Evolutionary conservation across 2,888 invertebrate genomes (phyloP).

Genomic region (Pherbina coryleti): DNA sequence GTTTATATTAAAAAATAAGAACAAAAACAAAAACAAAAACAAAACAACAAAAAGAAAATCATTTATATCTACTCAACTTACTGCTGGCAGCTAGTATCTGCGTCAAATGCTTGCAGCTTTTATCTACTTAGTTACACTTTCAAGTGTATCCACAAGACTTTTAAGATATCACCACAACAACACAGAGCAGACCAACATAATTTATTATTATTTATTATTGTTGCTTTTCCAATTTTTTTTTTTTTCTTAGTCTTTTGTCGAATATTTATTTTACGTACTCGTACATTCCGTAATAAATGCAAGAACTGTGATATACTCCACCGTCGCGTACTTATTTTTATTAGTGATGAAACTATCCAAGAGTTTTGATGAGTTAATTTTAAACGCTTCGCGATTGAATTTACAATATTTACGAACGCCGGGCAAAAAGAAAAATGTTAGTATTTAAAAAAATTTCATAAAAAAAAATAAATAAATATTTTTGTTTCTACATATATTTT

Average conservation of each 20-base stretch:
- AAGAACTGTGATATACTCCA: slow-evolving; percentile 1
- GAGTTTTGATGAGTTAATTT: slow-evolving; percentile 68
- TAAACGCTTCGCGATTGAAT: slow-evolving; percentile 68
- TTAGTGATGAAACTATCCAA: slow-evolving; percentile 66
- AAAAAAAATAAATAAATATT: background rate
- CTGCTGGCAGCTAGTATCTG: too few relatives aligned
- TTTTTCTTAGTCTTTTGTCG: too few relatives aligned
- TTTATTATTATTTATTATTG: background rate
- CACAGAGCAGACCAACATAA: too few relatives aligned
- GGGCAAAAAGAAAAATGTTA: slow-evolving; percentile 65
- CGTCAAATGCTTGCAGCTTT: background rate
- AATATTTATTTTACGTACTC: too few relatives aligned
- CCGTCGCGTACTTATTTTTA: slow-evolving; percentile 4
- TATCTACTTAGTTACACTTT: slow-evolving; percentile 1
- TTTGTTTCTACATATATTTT: too few relatives aligned
- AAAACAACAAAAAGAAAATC: slow-evolving; percentile 9
- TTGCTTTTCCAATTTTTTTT: too few relatives aligned
- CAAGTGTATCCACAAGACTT: background rate
- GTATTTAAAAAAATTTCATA: slow-evolving; percentile 43
- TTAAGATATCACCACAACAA: background rate
- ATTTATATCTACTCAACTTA: too few relatives aligned
- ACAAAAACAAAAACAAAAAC: slow-evolving; percentile 24
- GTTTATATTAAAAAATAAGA: slow-evolving; percentile 8
- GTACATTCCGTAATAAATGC: background rate
- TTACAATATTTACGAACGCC: slow-evolving; percentile 64